Evolutionary conservation across 64 coral and sea anemone genomes (phyloP).

Genomic region (Actinia equina): DNA sequence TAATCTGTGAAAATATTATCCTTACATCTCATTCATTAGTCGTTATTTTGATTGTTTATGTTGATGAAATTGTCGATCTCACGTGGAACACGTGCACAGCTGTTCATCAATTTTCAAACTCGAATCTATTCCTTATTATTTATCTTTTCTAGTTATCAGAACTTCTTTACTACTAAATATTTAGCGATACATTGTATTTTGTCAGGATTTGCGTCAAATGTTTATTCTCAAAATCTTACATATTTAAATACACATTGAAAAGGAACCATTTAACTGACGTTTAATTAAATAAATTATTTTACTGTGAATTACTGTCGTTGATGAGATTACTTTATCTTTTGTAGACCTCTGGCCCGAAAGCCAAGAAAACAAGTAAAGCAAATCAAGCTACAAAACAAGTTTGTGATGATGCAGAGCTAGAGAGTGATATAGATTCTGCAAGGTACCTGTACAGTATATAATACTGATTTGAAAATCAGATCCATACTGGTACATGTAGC

Average conservation of each 20-base stretch:
- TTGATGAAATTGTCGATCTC: not conserved
- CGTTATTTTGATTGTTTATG: not conserved
- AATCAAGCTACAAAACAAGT: not conserved
- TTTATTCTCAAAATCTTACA: too few species aligned
- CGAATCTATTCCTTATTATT: not conserved
- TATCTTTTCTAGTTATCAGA: constrained; percentile 2
- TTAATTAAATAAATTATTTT: too few species aligned
- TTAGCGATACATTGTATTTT: too few species aligned
- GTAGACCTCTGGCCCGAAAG: not conserved
- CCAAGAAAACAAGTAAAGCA: constrained; percentile 20
- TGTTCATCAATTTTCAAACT: not conserved
- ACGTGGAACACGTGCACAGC: not conserved
- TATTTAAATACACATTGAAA: too few species aligned
- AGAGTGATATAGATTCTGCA: constrained; percentile 60
- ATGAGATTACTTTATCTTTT: not conserved
- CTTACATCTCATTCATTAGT: not conserved
- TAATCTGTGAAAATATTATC: not conserved
- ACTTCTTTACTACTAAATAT: not conserved
- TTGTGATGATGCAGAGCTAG: constrained; percentile 52
- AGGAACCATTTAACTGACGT: too few species aligned
- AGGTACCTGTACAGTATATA: constrained; percentile 35
- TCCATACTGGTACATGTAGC: too few species aligned
- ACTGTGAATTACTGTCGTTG: not conserved
- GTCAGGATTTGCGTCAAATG: too few species aligned
- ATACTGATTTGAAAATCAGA: not conserved